Conservation (phyloP, 1,140 invertebrate species). For the Chymomyza costata region DNA sequence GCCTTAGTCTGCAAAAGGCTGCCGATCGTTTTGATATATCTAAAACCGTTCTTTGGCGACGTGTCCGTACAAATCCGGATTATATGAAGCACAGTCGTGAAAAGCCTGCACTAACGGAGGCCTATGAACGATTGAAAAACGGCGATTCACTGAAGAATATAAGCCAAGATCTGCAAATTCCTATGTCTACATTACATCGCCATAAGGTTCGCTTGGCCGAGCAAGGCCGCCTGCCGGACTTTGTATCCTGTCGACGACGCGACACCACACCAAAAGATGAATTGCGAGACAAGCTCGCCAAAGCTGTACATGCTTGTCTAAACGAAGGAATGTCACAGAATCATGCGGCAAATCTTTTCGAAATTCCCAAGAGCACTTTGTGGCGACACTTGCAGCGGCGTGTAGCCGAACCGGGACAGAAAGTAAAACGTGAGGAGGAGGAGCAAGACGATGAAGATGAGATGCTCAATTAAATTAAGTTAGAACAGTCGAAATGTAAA, state of each 20-base stretch:
- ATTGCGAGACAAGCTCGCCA: constrained; percentile 76
- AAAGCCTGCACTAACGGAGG: constrained; percentile 76
- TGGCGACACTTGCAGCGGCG: constrained; percentile 78
- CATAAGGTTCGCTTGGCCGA: constrained; percentile 78
- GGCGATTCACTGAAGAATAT: constrained; percentile 79
- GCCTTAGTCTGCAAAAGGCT: constrained; percentile 78
- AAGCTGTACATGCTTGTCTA: constrained; percentile 78
- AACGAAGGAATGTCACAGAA: constrained; percentile 79
- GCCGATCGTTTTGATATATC: constrained; percentile 78
- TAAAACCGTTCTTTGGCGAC: constrained; percentile 80
- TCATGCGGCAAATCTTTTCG: constrained; percentile 77
- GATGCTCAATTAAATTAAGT: no score
- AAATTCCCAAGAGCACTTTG: constrained; percentile 80
- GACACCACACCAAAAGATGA: constrained; percentile 76
- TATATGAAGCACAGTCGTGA: constrained; percentile 76
- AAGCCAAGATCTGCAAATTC: constrained; percentile 76
- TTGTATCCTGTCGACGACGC: constrained; percentile 76
- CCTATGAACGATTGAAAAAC: constrained; percentile 77
- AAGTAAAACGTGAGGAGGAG: constrained; percentile 49
- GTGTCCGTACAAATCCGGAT: constrained; percentile 77
- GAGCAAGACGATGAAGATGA: constrained; percentile 51
- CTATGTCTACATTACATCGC: constrained; percentile 79
- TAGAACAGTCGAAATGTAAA: no score
- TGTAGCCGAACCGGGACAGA: constrained; percentile 36
- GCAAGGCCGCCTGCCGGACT: constrained; percentile 77